These are phyloP conservation scores for Struthidea cinerea DNA, from an alignment of 2,113 vertebrate species.

Conservation along the genomic window DNA sequence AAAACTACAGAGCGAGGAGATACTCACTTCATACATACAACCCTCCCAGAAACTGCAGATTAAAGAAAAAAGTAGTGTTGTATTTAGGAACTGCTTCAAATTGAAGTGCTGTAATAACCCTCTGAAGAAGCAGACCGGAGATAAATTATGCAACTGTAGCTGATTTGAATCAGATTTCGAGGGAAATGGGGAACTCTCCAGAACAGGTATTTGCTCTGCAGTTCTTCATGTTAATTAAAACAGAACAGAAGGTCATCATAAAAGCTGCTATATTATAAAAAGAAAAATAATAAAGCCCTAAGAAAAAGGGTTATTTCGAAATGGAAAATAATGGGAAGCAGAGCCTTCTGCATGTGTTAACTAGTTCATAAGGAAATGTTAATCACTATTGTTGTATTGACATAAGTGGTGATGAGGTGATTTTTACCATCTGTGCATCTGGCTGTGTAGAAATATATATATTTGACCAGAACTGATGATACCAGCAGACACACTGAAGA, in stretches of 20 bases:
- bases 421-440: conserved; percentile 23
- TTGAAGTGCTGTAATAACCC: neutral
- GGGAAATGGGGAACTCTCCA: neutral
- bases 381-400: neutral
- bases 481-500: conserved; percentile 5
- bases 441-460: neutral
- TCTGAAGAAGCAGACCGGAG: neutral
- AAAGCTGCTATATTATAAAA: neutral
- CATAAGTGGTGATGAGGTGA: conserved; percentile 6
- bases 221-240: conserved; percentile 12
- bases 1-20: neutral
- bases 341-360: neutral
- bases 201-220: conserved; percentile 39
- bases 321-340: neutral
- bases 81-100: conserved; percentile 32
- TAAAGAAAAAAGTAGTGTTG: neutral
- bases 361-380: neutral
- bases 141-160: conserved; percentile 48
- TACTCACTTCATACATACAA: neutral
- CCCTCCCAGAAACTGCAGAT: neutral
- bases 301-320: neutral
- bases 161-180: conserved; percentile 36
- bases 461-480: conserved; percentile 4
- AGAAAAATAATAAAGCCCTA: neutral
- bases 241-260: neutral